A percentile compares a stretch with the other conserved stretches of the same genome.
Conservation (phyloP, 2,113 vertebrate genomes). For the Sapajus apella region DNA sequence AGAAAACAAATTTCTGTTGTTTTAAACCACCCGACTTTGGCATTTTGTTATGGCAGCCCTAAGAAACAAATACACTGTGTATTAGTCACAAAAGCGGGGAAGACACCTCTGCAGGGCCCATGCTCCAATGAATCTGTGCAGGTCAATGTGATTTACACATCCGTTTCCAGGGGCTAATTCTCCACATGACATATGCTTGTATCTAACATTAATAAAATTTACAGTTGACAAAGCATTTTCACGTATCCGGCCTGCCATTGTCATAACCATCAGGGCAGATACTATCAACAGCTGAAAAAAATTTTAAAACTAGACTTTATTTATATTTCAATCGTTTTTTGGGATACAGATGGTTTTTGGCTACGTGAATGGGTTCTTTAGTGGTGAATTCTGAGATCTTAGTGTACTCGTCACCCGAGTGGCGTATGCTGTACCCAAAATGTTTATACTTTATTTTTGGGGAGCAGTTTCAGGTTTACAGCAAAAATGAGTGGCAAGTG, state of each 20-base stretch:
- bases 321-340: too few relatives aligned
- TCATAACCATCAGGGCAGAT: not conserved
- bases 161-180: not conserved
- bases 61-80: not conserved
- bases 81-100: not conserved
- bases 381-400: too few relatives aligned
- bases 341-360: too few relatives aligned
- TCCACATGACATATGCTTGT: too few relatives aligned
- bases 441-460: not conserved
- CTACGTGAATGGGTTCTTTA: too few relatives aligned
- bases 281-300: too few relatives aligned
- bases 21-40: not conserved
- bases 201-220: not conserved
- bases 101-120: not conserved
- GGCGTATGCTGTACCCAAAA: too few relatives aligned
- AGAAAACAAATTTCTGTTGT: not conserved
- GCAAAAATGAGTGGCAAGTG: not conserved
- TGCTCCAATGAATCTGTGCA: not conserved
- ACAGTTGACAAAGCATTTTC: not conserved
- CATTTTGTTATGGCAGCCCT: not conserved
- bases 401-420: too few relatives aligned
- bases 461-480: not conserved
- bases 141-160: not conserved
- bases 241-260: not conserved
- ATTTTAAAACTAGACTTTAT: too few relatives aligned